phyloP scores from a whole-genome alignment of 2,113 vertebrate genomes.

The Nematolebias whitei region DNA sequence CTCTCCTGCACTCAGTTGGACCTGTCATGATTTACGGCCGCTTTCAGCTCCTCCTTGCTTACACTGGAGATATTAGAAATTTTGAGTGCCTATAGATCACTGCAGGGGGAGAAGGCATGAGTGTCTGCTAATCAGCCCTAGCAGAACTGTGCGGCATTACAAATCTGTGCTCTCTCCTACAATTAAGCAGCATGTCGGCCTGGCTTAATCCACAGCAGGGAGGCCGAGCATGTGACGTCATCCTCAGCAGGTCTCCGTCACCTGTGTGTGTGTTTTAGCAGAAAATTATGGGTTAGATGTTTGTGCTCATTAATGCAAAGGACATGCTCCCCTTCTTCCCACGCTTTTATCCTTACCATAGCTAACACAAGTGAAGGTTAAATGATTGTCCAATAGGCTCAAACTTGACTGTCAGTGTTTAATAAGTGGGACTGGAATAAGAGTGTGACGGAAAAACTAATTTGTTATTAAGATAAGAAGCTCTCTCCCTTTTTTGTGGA shows the following conservation, averaged over 20 bases:
- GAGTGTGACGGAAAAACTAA: slow-evolving; percentile 35
- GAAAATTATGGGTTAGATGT: slow-evolving; percentile 41
- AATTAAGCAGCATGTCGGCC: slow-evolving; percentile 65
- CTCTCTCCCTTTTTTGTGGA: slow-evolving; percentile 39
- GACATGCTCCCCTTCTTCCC: slow-evolving; percentile 59
- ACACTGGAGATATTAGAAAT: slow-evolving; percentile 74
- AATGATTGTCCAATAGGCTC: slow-evolving; percentile 59
- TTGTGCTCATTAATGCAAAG: slow-evolving; percentile 72
- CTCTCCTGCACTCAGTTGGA: slow-evolving; percentile 52
- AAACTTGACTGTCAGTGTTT: slow-evolving; percentile 61
- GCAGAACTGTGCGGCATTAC: slow-evolving; percentile 71
- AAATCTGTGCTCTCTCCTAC: slow-evolving; percentile 70
- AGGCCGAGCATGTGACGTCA: slow-evolving; percentile 63
- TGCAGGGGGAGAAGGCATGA: slow-evolving; percentile 62
- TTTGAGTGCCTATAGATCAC: slow-evolving; percentile 79
- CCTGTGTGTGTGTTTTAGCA: slow-evolving; percentile 34
- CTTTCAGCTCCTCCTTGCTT: slow-evolving; percentile 68
- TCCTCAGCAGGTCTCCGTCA: slow-evolving; percentile 37
- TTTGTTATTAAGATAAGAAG: slow-evolving; percentile 32
- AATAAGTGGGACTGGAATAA: slow-evolving; percentile 56
- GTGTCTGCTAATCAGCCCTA: slow-evolving; percentile 76
- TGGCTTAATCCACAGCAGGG: slow-evolving; percentile 53
- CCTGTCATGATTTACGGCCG: slow-evolving; percentile 76
- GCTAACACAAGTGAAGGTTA: slow-evolving; percentile 69
- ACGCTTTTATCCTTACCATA: slow-evolving; percentile 72